These are phyloP conservation scores for Alitta virens DNA, from an alignment of 2,888 invertebrate genomes.

Conservation along the genomic window DNA sequence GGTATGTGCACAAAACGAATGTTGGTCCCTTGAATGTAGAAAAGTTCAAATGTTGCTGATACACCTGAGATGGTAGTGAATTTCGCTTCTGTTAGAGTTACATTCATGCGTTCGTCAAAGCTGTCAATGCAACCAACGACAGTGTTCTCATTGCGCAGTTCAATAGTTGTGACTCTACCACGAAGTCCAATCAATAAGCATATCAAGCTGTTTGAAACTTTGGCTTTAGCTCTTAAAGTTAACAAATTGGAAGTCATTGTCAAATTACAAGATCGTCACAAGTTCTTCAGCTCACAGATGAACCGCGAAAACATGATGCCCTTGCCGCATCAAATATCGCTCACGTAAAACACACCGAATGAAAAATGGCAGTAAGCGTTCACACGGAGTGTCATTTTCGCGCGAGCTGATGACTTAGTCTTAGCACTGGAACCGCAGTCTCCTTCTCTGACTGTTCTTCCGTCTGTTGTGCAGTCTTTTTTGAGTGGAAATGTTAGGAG, in stretches of 20 bases:
- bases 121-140: slow-evolving; percentile 36
- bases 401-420: too few species aligned
- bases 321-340: too few species aligned
- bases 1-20: slow-evolving; percentile 51
- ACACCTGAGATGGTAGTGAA: slow-evolving; percentile 26
- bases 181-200: slow-evolving; percentile 42
- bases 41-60: slow-evolving; percentile 17
- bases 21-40: slow-evolving; percentile 43
- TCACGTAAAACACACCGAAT: too few species aligned
- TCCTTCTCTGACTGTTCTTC: too few species aligned
- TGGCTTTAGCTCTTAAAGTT: slow-evolving; percentile 33
- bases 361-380: too few species aligned
- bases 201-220: slow-evolving; percentile 35
- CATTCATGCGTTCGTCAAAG: slow-evolving; percentile 44
- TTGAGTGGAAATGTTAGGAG: too few species aligned
- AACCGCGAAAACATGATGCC: too few species aligned
- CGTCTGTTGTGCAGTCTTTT: too few species aligned
- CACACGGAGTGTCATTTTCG: too few species aligned
- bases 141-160: slow-evolving; percentile 42
- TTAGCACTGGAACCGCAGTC: too few species aligned
- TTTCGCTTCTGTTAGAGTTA: slow-evolving; percentile 36
- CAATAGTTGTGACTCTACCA: slow-evolving; percentile 40
- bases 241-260: neutral
- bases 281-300: too few species aligned
- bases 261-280: too few species aligned